Base-by-base conservation (phyloP, 2,797 vertebrate genomes). In the Phoebastria nigripes region DNA sequence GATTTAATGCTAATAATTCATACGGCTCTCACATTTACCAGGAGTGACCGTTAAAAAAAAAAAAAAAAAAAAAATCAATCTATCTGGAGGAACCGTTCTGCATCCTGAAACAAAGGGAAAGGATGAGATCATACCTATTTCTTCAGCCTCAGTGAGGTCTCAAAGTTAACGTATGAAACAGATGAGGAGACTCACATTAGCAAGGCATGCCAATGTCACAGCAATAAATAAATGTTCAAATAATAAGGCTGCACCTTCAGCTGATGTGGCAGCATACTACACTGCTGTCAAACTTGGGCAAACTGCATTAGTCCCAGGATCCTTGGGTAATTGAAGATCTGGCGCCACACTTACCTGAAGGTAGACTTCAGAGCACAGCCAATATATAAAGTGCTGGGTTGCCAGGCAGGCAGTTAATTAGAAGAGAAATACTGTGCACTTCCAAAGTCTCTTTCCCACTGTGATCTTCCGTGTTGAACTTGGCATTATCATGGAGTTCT, bases 41-140 rank as follows among this genome's bases (percentile, higher is more conserved):
- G n/a, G 62, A 90, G 59, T n/a, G 67, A 82, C 83, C 72, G 49
- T 44, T 52, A 26, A 82, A 87, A 82, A 88, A 88, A 74, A 33
- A 17, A 42, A 41, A 6, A 25, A 26, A 4, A 29, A 39, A 10
- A 20, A 26, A n/a, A n/a, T 74, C 87, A 92, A 92, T 92, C 89
- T 88, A 83, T 65, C 65, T 80, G 82, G 66, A 94, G 88, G 86
- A 96, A 91, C 92, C 18, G 11, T 20, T 96, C 90, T 96, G 92
- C 84, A 94, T 95, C 90, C 96, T 86, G 93, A 96, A 96, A 96
- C 95, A 97, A 97, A 96, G 79, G 92, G 78, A 82, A 91, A 85
- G 61, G 87, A 78, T 96, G 96, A 97, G 95, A 91, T 97, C 96
- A 97, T 91, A 14, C 22, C 90, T 89, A 58, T 92, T 97, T 76